Conservation (phyloP, 2,888 invertebrate species). For the Tigriopus californicus region DNA sequence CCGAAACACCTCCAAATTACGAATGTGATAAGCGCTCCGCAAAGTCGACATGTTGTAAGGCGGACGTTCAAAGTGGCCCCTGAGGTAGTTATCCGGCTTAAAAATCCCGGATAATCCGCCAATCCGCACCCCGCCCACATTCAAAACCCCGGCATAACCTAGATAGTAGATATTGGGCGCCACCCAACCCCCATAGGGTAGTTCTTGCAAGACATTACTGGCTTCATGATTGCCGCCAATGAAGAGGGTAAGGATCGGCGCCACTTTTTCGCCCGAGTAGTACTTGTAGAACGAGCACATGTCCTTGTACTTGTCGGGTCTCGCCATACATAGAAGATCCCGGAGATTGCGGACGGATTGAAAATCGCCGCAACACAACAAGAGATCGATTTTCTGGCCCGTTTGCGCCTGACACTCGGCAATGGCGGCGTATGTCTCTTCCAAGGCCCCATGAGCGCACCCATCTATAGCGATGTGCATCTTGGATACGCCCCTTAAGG, state of each 20-base stretch:
- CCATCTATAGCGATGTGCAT: constrained; percentile 93
- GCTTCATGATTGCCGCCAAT: constrained; percentile 99
- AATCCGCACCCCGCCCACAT: constrained; percentile 37
- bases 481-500: too few relatives aligned
- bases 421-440: constrained; percentile 77
- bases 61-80: constrained; percentile 67
- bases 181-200: constrained; percentile 97
- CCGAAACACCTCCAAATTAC: constrained; percentile 71
- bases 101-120: constrained; percentile 84
- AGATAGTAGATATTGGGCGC: constrained; percentile 94
- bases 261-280: constrained; percentile 71
- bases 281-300: constrained; percentile 89
- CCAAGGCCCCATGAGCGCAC: constrained; percentile 93
- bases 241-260: constrained; percentile 81
- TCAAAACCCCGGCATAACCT: constrained; percentile 71
- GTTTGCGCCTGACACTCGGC: constrained; percentile 50
- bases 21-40: constrained; percentile 76
- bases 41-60: constrained; percentile 61
- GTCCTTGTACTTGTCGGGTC: constrained; percentile 70
- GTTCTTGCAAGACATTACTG: constrained; percentile 82
- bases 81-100: constrained; percentile 59
- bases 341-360: constrained; percentile 75
- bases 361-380: constrained; percentile 96
- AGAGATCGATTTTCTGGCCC: constrained; percentile 60
- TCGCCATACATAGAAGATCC: constrained; percentile 83